phyloP scores from a whole-genome alignment of 2,113 vertebrate species.

The Dicrurus megarhynchus region DNA sequence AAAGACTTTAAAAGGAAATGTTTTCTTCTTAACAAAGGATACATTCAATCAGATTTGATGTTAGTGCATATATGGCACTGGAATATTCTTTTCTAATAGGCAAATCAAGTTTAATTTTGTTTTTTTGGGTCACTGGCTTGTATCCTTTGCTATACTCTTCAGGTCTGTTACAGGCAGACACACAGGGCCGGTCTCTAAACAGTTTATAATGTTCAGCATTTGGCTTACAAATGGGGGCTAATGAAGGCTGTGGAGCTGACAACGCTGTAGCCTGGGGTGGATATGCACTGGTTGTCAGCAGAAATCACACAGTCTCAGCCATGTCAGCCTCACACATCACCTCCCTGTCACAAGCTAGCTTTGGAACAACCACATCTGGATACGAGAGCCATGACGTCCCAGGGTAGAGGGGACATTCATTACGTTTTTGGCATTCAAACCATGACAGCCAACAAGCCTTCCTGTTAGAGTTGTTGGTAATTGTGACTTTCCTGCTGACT shows the following conservation, averaged over 20 bases:
- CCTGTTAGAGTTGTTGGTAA: not conserved
- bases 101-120: not conserved
- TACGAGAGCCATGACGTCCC: fast-evolving
- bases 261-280: not conserved
- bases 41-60: not conserved
- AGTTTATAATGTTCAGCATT: not conserved
- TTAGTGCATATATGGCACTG: not conserved
- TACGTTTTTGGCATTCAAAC: not conserved
- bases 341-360: not conserved
- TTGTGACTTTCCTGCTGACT: not conserved
- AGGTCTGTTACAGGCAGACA: not conserved
- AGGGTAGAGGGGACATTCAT: not conserved
- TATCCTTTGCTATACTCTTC: not conserved
- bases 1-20: not conserved
- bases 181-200: not conserved
- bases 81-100: not conserved
- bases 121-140: not conserved
- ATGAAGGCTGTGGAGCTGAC: not conserved
- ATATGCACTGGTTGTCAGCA: not conserved
- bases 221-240: not conserved
- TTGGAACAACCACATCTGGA: not conserved
- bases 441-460: not conserved
- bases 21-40: not conserved
- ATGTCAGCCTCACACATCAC: not conserved
- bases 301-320: not conserved